A percentile compares a stretch with the other conserved stretches of the same genome.
These are phyloP conservation scores for Amblyteles armatorius DNA, from an alignment of 2,888 invertebrate species.

Conservation along the genomic window DNA sequence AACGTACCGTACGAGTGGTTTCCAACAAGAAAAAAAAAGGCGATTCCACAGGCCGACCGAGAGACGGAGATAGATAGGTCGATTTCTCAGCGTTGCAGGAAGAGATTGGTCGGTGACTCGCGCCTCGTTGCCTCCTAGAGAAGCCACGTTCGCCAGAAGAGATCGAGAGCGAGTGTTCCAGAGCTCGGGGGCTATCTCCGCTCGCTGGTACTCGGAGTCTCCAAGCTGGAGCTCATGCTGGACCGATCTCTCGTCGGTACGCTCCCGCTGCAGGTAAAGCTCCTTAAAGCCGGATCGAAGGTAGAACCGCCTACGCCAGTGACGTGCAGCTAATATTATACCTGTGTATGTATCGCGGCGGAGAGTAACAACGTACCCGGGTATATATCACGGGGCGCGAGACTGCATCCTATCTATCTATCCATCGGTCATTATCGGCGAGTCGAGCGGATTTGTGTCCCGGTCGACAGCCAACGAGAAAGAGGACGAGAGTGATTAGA, in stretches of 20 bases:
- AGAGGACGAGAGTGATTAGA: constrained; percentile 19
- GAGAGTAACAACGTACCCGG: constrained; percentile 35
- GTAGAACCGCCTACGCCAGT: constrained; percentile 45
- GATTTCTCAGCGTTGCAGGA: constrained; percentile 47
- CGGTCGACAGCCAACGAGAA: constrained; percentile 7
- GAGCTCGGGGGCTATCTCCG: constrained; percentile 18
- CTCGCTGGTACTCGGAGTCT: constrained; percentile 16
- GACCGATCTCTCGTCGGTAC: constrained; percentile 31
- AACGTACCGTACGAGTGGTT: not conserved
- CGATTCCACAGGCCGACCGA: not conserved
- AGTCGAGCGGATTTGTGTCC: constrained; percentile 32
- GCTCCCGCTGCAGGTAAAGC: constrained; percentile 27
- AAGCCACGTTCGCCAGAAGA: constrained; percentile 36
- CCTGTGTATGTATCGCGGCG: constrained; percentile 38
- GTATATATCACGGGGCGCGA: constrained; percentile 28
- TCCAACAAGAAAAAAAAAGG: not conserved
- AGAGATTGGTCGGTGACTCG: constrained; percentile 43
- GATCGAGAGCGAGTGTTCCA: constrained; percentile 46
- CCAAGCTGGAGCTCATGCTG: constrained; percentile 9
- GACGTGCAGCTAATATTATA: constrained; percentile 29
- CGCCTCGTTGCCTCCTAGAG: constrained; percentile 30
- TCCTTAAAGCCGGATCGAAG: constrained; percentile 35
- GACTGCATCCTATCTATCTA: constrained; percentile 30
- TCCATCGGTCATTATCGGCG: constrained; percentile 49
- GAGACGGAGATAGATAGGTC: constrained; percentile 29